These are phyloP conservation scores for Antheraea pernyi DNA, from an alignment of 1,140 invertebrate genomes.

Conservation along the genomic window DNA sequence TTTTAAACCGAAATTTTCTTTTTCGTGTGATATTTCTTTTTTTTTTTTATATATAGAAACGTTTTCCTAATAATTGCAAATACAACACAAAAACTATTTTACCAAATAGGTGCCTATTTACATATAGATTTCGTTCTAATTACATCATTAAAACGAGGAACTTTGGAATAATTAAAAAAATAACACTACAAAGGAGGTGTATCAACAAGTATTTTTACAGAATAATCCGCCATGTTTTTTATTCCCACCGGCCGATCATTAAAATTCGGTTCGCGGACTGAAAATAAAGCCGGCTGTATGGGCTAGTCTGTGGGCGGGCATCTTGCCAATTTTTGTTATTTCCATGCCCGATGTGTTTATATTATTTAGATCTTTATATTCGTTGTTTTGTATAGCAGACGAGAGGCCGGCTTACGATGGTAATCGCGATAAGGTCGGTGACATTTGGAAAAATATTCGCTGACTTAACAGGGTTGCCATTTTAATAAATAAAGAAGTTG, in stretches of 20 bases:
- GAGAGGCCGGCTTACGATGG: conserved; percentile 32
- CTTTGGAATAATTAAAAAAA: no score
- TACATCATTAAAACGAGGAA: no score
- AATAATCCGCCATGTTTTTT: neutral
- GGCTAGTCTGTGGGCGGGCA: conserved; percentile 34
- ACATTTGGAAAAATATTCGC: conserved; percentile 26
- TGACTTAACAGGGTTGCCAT: conserved; percentile 4
- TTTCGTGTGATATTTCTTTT: no score
- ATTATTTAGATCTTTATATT: neutral
- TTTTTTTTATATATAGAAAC: no score
- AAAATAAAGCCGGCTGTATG: conserved; percentile 48
- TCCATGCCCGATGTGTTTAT: conserved; percentile 21
- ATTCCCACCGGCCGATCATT: conserved; percentile 36
- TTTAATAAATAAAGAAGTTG: neutral
- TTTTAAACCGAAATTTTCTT: no score
- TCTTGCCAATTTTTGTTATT: conserved; percentile 55
- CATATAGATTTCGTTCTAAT: no score
- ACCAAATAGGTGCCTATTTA: no score
- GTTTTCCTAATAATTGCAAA: no score
- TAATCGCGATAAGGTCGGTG: conserved; percentile 21
- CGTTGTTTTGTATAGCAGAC: neutral
- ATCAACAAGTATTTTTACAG: neutral
- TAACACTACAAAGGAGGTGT: neutral
- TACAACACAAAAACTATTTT: no score
- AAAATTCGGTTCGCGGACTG: conserved; percentile 55